A percentile compares a stretch with the other conserved stretches of the same genome.
Evolutionary conservation across 2,797 vertebrate genomes (phyloP).

Genomic region (Anguilla obscura): DNA sequence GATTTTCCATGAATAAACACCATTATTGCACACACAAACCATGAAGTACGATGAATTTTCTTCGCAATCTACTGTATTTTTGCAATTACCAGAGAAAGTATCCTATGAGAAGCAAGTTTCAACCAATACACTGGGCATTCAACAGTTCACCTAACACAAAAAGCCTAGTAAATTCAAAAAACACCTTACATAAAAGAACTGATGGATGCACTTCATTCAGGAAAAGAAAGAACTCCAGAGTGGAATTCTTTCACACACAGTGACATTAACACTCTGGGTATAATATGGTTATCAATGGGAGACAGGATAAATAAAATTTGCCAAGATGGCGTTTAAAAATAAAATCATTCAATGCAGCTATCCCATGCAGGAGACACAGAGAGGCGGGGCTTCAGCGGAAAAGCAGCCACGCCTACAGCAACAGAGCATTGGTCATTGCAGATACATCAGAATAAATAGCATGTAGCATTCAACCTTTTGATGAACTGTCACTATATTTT

Average conservation of each 20-base stretch:
- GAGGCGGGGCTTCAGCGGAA: neutral
- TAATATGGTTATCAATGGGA: neutral
- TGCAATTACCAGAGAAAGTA: neutral
- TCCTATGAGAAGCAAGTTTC: too few relatives aligned
- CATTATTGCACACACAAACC: neutral
- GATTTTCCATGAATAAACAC: neutral
- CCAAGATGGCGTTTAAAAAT: neutral
- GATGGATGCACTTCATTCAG: neutral
- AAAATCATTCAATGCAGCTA: neutral
- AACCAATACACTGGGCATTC: neutral
- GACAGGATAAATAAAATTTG: neutral
- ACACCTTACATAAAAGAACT: neutral
- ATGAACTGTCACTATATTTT: neutral
- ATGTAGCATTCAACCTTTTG: neutral
- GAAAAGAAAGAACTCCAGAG: neutral
- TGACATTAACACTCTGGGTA: neutral
- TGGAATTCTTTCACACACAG: neutral
- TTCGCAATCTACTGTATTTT: neutral
- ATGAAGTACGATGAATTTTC: neutral
- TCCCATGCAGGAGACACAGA: neutral
- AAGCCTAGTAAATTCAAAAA: neutral
- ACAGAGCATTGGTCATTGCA: neutral
- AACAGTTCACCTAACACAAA: neutral
- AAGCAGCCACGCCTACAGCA: neutral
- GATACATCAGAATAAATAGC: neutral